A percentile compares a stretch with the other conserved stretches of the same genome.
These are phyloP conservation scores for Heteractis magnifica DNA, from an alignment of 92 coral and sea anemone species.

Conservation along the genomic window DNA sequence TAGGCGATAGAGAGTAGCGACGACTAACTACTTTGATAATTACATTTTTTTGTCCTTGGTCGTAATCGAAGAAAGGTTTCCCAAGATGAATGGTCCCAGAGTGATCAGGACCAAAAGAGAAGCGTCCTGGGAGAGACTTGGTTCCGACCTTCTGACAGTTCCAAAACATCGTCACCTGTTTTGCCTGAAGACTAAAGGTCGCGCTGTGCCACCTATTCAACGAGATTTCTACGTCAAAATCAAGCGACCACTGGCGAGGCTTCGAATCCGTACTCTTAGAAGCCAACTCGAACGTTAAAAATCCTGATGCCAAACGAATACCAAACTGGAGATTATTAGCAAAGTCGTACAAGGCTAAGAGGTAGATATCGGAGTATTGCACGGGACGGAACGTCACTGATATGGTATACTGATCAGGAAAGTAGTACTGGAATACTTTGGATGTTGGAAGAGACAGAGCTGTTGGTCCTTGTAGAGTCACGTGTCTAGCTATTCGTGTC, in stretches of 20 bases:
- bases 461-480: slow-evolving; percentile 46
- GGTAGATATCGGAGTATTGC: slow-evolving; percentile 54
- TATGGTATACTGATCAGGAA: slow-evolving; percentile 70
- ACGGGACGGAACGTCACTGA: slow-evolving; percentile 56
- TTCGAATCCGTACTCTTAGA: slow-evolving; percentile 21
- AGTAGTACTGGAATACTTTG: slow-evolving; percentile 64
- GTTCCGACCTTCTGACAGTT: slow-evolving; percentile 79
- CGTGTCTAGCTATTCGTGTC: slow-evolving; percentile 33
- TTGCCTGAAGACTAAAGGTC: slow-evolving; percentile 71
- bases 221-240: slow-evolving; percentile 66
- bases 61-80: slow-evolving; percentile 36
- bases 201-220: slow-evolving; percentile 76
- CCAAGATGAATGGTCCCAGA: slow-evolving; percentile 61
- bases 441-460: slow-evolving; percentile 51
- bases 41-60: slow-evolving; percentile 24
- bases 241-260: slow-evolving; percentile 41
- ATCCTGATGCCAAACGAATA: slow-evolving; percentile 52
- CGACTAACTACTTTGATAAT: no score
- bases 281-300: slow-evolving; percentile 58
- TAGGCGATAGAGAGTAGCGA: no score
- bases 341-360: slow-evolving; percentile 59
- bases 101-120: slow-evolving; percentile 58
- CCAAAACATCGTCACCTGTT: slow-evolving; percentile 67
- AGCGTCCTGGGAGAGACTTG: slow-evolving; percentile 46
- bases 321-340: slow-evolving; percentile 56